Percentiles rank a stretch among this genome's conserved stretches.
phyloP scores from a whole-genome alignment of 2,888 invertebrate species.

The Eutolmus rufibarbis region DNA sequence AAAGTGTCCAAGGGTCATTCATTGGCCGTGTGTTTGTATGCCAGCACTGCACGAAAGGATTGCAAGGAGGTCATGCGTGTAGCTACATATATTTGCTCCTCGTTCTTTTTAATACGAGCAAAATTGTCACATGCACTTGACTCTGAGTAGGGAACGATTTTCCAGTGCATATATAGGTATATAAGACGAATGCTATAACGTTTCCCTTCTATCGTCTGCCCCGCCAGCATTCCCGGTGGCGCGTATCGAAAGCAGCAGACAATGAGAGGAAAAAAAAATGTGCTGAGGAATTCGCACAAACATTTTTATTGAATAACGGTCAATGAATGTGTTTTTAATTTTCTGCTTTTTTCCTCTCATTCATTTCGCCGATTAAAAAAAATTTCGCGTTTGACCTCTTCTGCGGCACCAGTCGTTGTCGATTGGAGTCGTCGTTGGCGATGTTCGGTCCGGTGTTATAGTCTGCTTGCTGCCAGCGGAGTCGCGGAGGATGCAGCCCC shows the following conservation, averaged over 20 bases:
- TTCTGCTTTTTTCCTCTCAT: not conserved
- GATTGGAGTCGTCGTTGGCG: not conserved
- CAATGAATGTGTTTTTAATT: slow-evolving; percentile 19
- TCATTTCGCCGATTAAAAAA: slow-evolving; percentile 29
- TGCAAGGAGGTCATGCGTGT: not conserved
- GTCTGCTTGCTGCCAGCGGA: too few relatives aligned
- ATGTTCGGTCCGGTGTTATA: not conserved
- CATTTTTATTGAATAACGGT: slow-evolving; percentile 30
- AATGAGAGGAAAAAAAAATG: not conserved
- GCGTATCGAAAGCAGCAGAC: not conserved
- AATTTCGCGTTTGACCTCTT: slow-evolving; percentile 16
- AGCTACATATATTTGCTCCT: not conserved
- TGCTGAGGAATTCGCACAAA: slow-evolving; percentile 17
- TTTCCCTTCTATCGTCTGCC: not conserved
- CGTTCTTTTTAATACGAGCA: not conserved
- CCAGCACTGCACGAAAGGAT: not conserved
- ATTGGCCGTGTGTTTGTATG: not conserved
- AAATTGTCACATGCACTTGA: not conserved
- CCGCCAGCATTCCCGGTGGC: not conserved
- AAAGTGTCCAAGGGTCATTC: not conserved
- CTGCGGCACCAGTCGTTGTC: not conserved
- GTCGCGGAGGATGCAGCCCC: not conserved
- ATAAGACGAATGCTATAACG: not conserved
- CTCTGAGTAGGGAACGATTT: not conserved
- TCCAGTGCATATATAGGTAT: not conserved